Base-by-base conservation (phyloP, 2,797 vertebrate species). In the Graptemys geographica region DNA sequence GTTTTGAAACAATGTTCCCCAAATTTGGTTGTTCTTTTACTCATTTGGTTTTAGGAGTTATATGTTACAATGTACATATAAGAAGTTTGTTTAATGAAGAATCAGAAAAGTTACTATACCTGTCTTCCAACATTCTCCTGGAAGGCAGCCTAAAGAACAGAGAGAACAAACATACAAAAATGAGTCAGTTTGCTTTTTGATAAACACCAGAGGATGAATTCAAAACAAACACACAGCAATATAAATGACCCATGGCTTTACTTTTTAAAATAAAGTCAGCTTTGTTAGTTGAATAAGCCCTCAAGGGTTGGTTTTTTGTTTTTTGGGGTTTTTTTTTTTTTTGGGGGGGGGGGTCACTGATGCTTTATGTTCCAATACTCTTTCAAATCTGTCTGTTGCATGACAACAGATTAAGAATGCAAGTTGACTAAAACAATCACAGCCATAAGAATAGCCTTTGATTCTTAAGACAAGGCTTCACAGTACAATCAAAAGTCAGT, bases 81-180 rank as follows among this genome's bases (percentile, higher is more conserved):
- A 97, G 94, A 95, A 95, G 97, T 89, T 83, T 94, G 80, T 89
- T 95, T 95, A 97, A 97, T 81, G 95, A 97, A 96, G 97, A 91
- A 81, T 90, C 86, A 82, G 79, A 79, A 87, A 98, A 97, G 97
- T 93, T 82, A 96, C 96, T 95, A 18, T 99, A 99, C 99, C 99
- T 99, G 99, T 99, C 99, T 98, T 97, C 99, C 99, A 93, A 99
- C 99, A 98, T 99, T 99, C 98, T 99, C 99, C 98, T 99, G 99
- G 98, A 99, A 99, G 96, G 99, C 99, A 95, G 99, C 99, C 99
- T 99, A 94, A 69, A 95, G 97, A 98, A 98, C 92, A 98, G 88
- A 97, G 81, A 98, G 98, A 99, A 98, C 91, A 98, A 95, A 98
- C 96, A 98, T 76, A 96, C 88, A 95, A 98, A 96, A 97, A 97